Conservation (phyloP, 2,113 vertebrate species). For the Campylomormyrus tamandua region DNA sequence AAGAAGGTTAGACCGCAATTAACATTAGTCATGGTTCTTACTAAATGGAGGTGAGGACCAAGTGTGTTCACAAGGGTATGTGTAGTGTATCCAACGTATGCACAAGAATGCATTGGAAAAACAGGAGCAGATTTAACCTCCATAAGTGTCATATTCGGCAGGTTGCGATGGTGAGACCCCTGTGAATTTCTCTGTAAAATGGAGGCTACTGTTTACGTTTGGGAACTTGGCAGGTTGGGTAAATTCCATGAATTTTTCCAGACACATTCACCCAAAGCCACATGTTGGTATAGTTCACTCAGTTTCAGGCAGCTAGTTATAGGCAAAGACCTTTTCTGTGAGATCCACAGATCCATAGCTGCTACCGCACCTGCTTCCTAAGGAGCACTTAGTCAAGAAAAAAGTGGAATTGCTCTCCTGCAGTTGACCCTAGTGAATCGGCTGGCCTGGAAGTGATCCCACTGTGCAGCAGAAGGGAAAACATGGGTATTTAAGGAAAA, state of each 20-base stretch:
- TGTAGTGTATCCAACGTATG: not conserved
- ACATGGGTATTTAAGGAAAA: conserved; percentile 50
- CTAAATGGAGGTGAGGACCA: not conserved
- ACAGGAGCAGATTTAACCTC: not conserved
- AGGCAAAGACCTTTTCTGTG: not conserved
- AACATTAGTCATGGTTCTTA: conserved; percentile 17
- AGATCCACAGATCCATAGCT: not conserved
- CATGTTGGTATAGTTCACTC: not conserved
- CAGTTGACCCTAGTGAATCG: conserved; percentile 45
- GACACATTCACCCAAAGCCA: not conserved
- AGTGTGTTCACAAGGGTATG: not conserved
- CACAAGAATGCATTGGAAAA: not conserved
- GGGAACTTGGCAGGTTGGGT: not conserved
- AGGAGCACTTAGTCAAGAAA: conserved; percentile 28
- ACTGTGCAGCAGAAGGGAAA: conserved; percentile 42
- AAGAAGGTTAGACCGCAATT: conserved; percentile 4
- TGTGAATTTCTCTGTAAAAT: not conserved
- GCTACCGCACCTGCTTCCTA: not conserved
- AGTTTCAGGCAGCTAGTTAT: not conserved
- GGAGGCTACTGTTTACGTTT: not conserved
- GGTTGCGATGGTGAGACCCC: not conserved
- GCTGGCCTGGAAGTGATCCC: conserved; percentile 38
- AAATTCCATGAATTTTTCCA: not conserved
- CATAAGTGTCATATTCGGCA: not conserved
- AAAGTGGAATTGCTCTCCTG: conserved; percentile 35